phyloP scores from a whole-genome alignment of 2,113 vertebrate species.

The Struthio camelus region DNA sequence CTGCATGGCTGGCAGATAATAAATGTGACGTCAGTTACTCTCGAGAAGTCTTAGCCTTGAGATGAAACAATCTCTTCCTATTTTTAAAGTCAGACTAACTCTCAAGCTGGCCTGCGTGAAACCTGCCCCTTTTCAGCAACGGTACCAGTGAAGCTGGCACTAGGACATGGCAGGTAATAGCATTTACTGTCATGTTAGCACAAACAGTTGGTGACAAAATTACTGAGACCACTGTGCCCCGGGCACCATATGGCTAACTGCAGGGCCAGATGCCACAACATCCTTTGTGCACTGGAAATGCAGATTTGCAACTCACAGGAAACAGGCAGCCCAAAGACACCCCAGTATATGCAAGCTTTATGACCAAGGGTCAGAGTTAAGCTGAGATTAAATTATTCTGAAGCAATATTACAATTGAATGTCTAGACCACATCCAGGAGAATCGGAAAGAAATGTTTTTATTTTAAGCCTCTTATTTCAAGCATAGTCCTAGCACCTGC shows the following conservation, averaged over 20 bases:
- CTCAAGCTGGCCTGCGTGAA: neutral
- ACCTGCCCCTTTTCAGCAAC: neutral
- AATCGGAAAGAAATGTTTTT: neutral
- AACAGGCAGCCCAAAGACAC: neutral
- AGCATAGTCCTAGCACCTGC: neutral
- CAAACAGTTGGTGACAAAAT: neutral
- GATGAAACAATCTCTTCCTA: conserved; percentile 13
- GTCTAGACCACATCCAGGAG: neutral
- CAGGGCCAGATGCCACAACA: neutral
- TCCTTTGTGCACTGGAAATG: accelerated
- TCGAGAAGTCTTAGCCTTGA: conserved; percentile 35
- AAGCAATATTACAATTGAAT: neutral
- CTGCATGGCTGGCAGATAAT: neutral
- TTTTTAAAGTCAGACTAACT: neutral
- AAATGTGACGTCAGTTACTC: conserved; percentile 39
- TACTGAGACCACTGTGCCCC: neutral
- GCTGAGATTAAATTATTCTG: accelerated
- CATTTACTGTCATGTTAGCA: neutral
- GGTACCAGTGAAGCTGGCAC: neutral
- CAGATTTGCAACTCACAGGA: neutral
- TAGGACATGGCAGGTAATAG: accelerated
- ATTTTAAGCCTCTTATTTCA: neutral
- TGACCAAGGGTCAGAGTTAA: neutral
- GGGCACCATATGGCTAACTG: accelerated
- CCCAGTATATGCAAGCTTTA: neutral